These are phyloP conservation scores for Colletes gigas DNA, from an alignment of 1,140 invertebrate species.

Conservation along the genomic window DNA sequence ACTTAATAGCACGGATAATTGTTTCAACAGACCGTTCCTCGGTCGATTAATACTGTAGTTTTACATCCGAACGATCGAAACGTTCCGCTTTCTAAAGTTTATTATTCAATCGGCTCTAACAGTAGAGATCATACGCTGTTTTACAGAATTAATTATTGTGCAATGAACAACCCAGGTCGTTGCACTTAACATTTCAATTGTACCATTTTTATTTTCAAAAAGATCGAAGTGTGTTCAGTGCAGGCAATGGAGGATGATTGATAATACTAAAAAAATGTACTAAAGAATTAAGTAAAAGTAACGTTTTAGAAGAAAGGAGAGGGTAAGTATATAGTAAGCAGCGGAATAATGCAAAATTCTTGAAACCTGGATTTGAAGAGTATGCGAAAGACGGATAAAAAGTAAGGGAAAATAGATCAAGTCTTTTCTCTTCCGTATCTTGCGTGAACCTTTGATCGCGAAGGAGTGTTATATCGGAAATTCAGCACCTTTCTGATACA, in stretches of 20 bases:
- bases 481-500: slow-evolving; percentile 54
- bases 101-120: slow-evolving; percentile 17
- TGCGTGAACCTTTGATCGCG: slow-evolving; percentile 37
- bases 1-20: background rate
- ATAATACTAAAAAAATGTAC: background rate
- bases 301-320: background rate
- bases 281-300: background rate
- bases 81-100: background rate
- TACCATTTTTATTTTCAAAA: no score
- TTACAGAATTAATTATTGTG: no score
- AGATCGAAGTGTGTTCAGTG: no score
- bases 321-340: background rate
- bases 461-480: slow-evolving; percentile 46
- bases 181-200: no score
- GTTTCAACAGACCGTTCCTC: slow-evolving; percentile 12
- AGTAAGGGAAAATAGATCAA: slow-evolving; percentile 37
- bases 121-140: no score
- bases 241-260: no score
- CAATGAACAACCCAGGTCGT: no score
- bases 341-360: background rate
- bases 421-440: slow-evolving; percentile 14
- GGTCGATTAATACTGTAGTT: slow-evolving; percentile 19
- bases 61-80: slow-evolving; percentile 1
- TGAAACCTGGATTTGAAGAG: background rate
- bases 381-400: background rate